Base-by-base conservation (phyloP, 2,888 invertebrate species). In the Eretmocerus hayati region DNA sequence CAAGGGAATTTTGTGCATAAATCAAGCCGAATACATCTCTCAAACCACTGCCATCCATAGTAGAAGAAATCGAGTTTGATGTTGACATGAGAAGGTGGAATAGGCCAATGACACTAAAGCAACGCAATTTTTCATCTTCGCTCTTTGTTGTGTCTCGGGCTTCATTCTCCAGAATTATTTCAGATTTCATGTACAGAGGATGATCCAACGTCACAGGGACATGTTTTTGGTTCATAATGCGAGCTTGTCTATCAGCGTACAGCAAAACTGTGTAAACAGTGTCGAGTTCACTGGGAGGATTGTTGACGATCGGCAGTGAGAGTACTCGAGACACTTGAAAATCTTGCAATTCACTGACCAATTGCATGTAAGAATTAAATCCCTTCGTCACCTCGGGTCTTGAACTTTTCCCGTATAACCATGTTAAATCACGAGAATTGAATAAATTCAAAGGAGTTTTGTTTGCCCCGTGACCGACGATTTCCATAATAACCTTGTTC, bases 141-240 rank as follows among this genome's bases (percentile, higher is more conserved):
- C 46, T 37, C 53, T 61, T 58, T 42, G 55, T 52, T 40, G 43
- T 55, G 31, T 58, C 56, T 36, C 59, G 46, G 40, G 62, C 60
- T 56, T 60, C 59, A 50, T 56, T 50, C 42, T 61, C 60, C 58
- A n/a, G n/a, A n/a, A n/a, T n/a, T n/a, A n/a, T n/a, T n/a, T n/a
- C n/a, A n/a, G n/a, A n/a, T n/a, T 64, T 63, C 23, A 52, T 48
- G 47, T 59, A 65, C 42, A 64, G 57, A 15, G 61, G 61, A 42
- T 59, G 58, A 46, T 63, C 62, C 47, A 62, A 26, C 6, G 26
- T 26, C 6, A 26, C 26, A 26, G 11, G 11, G 26, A 6, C 6
- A 26, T 26, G 26, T 26, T 26, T 26, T 26, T 26, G 26, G 26
- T 26, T 26, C 6, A 8, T 26, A 8, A 8, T 6, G 11, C 11